Conservation (phyloP, 2,797 vertebrate genomes). For the Enoplosus armatus region DNA sequence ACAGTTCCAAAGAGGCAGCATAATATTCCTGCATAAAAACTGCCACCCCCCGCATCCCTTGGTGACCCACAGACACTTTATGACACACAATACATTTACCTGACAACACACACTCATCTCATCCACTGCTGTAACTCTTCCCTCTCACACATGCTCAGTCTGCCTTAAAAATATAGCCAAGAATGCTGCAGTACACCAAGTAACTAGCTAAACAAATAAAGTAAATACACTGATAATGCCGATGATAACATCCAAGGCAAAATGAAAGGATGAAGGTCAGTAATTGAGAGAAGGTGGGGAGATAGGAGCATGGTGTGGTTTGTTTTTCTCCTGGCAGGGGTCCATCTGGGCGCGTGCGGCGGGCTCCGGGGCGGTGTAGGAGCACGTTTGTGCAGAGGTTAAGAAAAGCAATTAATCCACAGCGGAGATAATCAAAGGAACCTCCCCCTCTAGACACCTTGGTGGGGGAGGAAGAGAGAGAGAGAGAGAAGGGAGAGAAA, state of each 20-base stretch:
- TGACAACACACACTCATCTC: slow-evolving; percentile 58
- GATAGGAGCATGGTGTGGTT: slow-evolving; percentile 61
- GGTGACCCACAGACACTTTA: slow-evolving; percentile 63
- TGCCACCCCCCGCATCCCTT: slow-evolving; percentile 18
- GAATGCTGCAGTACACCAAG: slow-evolving; percentile 67
- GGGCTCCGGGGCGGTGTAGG: slow-evolving; percentile 71
- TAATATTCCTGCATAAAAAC: slow-evolving; percentile 73
- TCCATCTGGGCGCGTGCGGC: slow-evolving; percentile 71
- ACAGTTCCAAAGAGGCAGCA: slow-evolving; percentile 69
- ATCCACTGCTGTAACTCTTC: slow-evolving; percentile 44
- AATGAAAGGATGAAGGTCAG: slow-evolving; percentile 82
- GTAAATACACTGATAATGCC: slow-evolving; percentile 74
- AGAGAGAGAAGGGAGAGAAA: slow-evolving; percentile 33
- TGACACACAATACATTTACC: slow-evolving; percentile 70
- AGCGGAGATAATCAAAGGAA: slow-evolving; percentile 85
- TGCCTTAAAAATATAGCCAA: slow-evolving; percentile 46
- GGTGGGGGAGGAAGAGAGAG: slow-evolving; percentile 51
- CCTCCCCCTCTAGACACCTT: slow-evolving; percentile 79
- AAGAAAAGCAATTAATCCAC: slow-evolving; percentile 86
- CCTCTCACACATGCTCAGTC: slow-evolving; percentile 41
- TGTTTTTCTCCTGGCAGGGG: slow-evolving; percentile 76
- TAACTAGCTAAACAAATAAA: slow-evolving; percentile 75
- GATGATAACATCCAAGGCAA: slow-evolving; percentile 67
- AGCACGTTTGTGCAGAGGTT: slow-evolving; percentile 80
- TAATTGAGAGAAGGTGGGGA: slow-evolving; percentile 76